Evolutionary conservation across 2,113 vertebrate genomes (phyloP).

Genomic region (Seriola rivoliana): DNA sequence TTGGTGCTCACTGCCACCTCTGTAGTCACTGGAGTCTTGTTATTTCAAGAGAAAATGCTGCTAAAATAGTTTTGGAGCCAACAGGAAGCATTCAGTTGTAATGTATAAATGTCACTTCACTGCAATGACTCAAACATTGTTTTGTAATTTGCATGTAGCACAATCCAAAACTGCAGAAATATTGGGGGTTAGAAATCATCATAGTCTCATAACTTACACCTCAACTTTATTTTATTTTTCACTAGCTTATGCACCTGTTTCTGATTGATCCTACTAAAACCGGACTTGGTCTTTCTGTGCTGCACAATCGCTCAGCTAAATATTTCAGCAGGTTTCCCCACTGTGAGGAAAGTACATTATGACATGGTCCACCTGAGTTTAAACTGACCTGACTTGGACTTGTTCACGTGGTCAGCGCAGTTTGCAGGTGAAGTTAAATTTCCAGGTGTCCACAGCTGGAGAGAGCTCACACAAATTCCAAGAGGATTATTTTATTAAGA

Average conservation of each 20-base stretch:
- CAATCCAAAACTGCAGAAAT: background rate
- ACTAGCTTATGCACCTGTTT: background rate
- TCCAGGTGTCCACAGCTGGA: slow-evolving; percentile 76
- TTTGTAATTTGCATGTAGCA: background rate
- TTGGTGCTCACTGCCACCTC: too few relatives aligned
- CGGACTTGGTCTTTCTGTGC: background rate
- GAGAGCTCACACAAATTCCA: slow-evolving; percentile 72
- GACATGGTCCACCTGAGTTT: slow-evolving; percentile 14
- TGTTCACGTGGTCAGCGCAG: slow-evolving; percentile 14
- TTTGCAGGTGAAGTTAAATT: slow-evolving; percentile 69
- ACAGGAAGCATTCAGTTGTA: background rate
- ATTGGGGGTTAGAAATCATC: background rate
- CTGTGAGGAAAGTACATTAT: slow-evolving; percentile 21
- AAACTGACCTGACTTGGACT: slow-evolving; percentile 20
- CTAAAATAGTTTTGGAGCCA: too few relatives aligned
- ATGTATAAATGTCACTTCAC: background rate
- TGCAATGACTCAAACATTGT: background rate
- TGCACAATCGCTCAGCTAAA: background rate
- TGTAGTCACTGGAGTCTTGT: background rate
- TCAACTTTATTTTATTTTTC: background rate
- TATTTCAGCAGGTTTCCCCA: background rate
- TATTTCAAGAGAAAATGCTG: too few relatives aligned
- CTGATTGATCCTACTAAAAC: background rate
- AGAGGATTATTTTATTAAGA: slow-evolving; percentile 77
- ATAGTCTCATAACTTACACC: background rate